Conservation (phyloP, 2,113 vertebrate genomes). For the Suncus etruscus region DNA sequence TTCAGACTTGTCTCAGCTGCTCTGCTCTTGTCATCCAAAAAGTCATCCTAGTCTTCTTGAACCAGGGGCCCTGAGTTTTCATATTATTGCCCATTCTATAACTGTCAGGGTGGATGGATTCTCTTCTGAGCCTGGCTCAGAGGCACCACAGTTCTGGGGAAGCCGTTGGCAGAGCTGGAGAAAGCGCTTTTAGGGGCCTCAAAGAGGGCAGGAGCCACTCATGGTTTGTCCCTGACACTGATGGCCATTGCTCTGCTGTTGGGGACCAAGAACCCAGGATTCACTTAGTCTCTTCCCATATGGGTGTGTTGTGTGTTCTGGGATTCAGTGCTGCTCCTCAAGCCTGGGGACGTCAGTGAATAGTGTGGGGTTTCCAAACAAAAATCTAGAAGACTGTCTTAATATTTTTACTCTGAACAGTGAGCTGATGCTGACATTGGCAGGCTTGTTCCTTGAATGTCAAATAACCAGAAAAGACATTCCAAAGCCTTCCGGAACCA, state of each 20-base stretch:
- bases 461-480: conserved; percentile 79
- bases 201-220: background rate
- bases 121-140: background rate
- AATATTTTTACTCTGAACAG: conserved; percentile 66
- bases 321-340: background rate
- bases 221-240: background rate
- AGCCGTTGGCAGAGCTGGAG: background rate
- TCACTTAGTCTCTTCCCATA: background rate
- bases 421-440: conserved; percentile 71
- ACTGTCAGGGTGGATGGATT: background rate
- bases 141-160: background rate
- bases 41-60: background rate
- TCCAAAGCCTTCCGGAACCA: conserved; percentile 72
- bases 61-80: background rate
- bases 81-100: background rate
- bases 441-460: conserved; percentile 63
- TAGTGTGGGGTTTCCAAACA: conserved; percentile 21
- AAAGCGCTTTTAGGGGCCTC: background rate
- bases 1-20: background rate
- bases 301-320: background rate
- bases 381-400: conserved; percentile 68
- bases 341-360: background rate
- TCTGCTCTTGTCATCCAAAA: background rate
- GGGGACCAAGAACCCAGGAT: background rate
- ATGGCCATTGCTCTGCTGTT: background rate